phyloP scores from a whole-genome alignment of 2,113 vertebrate genomes.

The Burhinus oedicnemus region DNA sequence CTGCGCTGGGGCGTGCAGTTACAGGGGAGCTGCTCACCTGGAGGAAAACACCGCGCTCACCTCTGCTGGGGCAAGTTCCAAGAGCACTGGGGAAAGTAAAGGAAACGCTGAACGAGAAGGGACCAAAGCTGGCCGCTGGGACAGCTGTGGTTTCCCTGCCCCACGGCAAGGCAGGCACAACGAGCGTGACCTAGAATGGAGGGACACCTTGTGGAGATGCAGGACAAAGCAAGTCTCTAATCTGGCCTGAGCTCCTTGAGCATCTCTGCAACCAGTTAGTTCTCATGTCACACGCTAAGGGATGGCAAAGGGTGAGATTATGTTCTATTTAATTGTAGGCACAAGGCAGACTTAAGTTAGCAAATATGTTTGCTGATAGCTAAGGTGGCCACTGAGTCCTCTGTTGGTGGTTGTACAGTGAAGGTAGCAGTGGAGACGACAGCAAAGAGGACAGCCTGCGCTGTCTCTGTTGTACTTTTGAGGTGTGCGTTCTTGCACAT shows the following conservation, averaged over 20 bases:
- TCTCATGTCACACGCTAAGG: accelerated
- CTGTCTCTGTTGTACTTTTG: neutral
- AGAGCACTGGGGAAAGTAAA: neutral
- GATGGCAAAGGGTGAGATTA: neutral
- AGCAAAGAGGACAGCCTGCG: neutral
- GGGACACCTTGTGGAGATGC: conserved; percentile 26
- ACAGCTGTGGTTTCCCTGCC: neutral
- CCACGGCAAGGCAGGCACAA: neutral
- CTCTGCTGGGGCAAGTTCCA: neutral
- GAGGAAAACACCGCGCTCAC: accelerated
- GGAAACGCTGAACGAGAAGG: neutral
- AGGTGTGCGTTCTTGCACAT: neutral
- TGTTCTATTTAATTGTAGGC: neutral
- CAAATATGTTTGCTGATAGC: accelerated
- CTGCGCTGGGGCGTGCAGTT: neutral
- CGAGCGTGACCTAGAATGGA: neutral
- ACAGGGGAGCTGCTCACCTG: too few species aligned
- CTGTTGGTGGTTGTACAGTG: neutral
- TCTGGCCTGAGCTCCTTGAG: neutral
- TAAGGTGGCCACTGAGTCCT: neutral
- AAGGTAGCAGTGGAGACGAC: neutral
- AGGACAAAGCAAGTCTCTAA: conserved; percentile 32
- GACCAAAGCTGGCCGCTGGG: neutral
- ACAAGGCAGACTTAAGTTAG: neutral
- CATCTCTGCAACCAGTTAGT: neutral